Evolutionary conservation across 2,113 vertebrate genomes (phyloP), one percentile per base, ranked within the genome.

Genomic region (Pomatostomus ruficeps): DNA sequence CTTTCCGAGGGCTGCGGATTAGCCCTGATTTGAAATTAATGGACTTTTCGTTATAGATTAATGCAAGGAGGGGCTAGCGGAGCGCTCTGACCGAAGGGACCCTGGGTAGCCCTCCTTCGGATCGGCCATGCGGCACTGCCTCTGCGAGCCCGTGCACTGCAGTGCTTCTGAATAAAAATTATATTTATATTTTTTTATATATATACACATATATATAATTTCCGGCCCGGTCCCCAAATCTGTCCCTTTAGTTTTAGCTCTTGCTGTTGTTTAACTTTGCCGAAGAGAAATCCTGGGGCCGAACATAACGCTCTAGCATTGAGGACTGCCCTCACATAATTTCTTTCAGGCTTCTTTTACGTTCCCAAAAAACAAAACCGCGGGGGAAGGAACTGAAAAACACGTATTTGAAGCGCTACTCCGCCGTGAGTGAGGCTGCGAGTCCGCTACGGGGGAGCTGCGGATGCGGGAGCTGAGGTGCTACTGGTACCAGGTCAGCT

Each of bases 31-130:
- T 38, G 14, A n/a, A 84, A 49, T 5, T 63, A 28, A 83, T 36
- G 18, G 36, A 92, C 3, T 81, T 96, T 97, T 97, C 96, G 95
- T 95, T 96, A 54, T 18, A 43, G 29, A 33, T 62, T 83, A 43
- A 58, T 58, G 42, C 58, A 24, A 57, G 15, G 57, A 73, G 35
- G 24, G 38, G 46, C 11, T 68, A 66, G 25, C 2, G 6, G 29
- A 77, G 72, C 2, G 4, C 45, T 79, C 23, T 36, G 61, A 43
- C 33, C 7, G 12, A 36, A 57, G 35, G 29, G 22, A 43, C 49
- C 7, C 8, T 18, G 42, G 22, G 42, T 59, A 73, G 10, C 26
- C 8, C 33, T 66, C 5, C 40, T 52, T 58, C 33, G 4, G 15
- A 11, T 78, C 48, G 25, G 42, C 48, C 66, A 29, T 25, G 2